These are phyloP conservation scores for Etheostoma spectabile DNA, from an alignment of 2,113 vertebrate genomes.

Conservation along the genomic window DNA sequence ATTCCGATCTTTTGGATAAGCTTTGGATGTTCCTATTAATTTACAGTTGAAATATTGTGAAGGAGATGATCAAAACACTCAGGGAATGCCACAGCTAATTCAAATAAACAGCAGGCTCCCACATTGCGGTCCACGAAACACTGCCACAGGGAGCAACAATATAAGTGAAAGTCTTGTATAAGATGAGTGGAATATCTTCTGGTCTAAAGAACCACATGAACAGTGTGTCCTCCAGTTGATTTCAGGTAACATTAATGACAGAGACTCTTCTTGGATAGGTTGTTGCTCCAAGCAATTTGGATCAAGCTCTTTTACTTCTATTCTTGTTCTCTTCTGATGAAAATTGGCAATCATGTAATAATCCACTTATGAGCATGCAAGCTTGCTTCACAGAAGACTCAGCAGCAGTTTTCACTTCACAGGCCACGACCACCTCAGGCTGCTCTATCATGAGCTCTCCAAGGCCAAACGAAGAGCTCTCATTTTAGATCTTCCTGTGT, in stretches of 20 bases:
- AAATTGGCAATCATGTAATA: constrained; percentile 75
- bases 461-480: constrained; percentile 70
- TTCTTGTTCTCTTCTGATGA: constrained; percentile 60
- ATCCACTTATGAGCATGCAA: constrained; percentile 69
- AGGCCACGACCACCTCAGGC: constrained; percentile 73
- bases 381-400: constrained; percentile 61
- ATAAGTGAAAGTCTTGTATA: not conserved
- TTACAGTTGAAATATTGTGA: not conserved
- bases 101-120: not conserved
- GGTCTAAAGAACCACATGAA: constrained; percentile 31
- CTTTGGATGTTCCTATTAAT: not conserved
- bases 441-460: constrained; percentile 65
- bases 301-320: constrained; percentile 34
- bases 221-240: constrained; percentile 18
- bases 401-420: constrained; percentile 74
- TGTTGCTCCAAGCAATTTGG: constrained; percentile 30
- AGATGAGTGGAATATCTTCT: not conserved
- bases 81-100: not conserved
- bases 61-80: not conserved
- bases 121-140: not conserved
- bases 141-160: not conserved
- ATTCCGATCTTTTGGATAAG: rapidly evolving
- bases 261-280: constrained; percentile 24
- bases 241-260: constrained; percentile 40
- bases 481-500: constrained; percentile 74